Evolutionary conservation across 2,888 invertebrate species (phyloP).

Genomic region (Ypsolopha scabrella): DNA sequence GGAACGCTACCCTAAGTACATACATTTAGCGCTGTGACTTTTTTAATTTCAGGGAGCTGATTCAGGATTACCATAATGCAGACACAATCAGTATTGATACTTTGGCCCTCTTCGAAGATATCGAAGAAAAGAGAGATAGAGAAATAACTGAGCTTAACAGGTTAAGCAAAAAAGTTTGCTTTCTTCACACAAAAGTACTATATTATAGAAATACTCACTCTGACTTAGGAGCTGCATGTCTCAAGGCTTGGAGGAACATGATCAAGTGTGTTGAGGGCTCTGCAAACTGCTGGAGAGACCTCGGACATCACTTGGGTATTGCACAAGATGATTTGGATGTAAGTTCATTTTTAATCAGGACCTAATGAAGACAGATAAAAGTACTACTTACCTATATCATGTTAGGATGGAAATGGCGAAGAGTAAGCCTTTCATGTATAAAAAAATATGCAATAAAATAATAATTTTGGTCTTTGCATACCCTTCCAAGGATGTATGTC

Average conservation of each 20-base stretch:
- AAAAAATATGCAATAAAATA: too few relatives aligned
- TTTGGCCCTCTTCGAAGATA: constrained; percentile 38
- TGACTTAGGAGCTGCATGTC: constrained; percentile 42
- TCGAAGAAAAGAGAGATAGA: constrained; percentile 37
- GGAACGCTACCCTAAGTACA: too few relatives aligned
- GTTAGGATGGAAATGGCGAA: too few relatives aligned
- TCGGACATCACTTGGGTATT: constrained; percentile 44
- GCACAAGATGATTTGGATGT: constrained; percentile 51
- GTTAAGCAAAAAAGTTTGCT: constrained; percentile 48
- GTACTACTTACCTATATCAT: too few relatives aligned
- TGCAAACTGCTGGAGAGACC: constrained; percentile 48
- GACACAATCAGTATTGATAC: constrained; percentile 54
- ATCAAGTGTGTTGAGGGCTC: constrained; percentile 51
- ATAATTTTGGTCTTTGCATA: too few relatives aligned
- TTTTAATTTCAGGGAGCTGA: constrained; percentile 40
- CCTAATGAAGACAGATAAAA: too few relatives aligned
- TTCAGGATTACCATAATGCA: constrained; percentile 33
- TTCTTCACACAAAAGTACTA: constrained; percentile 46
- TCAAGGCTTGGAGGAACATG: constrained; percentile 48
- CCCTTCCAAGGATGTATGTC: too few relatives aligned
- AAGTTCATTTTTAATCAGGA: constrained; percentile 18
- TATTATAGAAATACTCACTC: constrained; percentile 51
- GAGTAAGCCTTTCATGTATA: too few relatives aligned
- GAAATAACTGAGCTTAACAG: constrained; percentile 42
- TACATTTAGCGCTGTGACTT: background rate